phyloP scores from a whole-genome alignment of 2,888 invertebrate genomes.

The Aquatica leii region DNA sequence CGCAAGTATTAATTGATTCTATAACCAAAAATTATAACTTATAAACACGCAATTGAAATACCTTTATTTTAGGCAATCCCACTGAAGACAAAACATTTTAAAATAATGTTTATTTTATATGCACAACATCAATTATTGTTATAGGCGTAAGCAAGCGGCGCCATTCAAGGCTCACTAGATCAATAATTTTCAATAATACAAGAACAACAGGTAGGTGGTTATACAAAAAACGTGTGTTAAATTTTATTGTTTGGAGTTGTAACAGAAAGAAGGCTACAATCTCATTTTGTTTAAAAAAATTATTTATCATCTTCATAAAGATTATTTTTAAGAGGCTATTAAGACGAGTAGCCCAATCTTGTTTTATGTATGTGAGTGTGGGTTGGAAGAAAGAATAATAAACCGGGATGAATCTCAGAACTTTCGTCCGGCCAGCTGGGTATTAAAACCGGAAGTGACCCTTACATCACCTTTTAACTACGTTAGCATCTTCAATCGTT shows the following conservation, averaged over 20 bases:
- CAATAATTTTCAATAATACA: conserved; percentile 45
- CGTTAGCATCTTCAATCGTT: conserved; percentile 1
- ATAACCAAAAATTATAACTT: neutral
- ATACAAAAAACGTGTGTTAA: conserved; percentile 26
- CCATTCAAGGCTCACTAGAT: conserved; percentile 51
- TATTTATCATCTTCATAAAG: conserved; percentile 16
- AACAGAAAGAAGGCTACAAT: conserved; percentile 1
- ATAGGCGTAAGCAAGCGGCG: conserved; percentile 50
- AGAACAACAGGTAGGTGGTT: conserved; percentile 43
- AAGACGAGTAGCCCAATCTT: conserved; percentile 31
- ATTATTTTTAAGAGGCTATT: conserved; percentile 23
- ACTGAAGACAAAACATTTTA: neutral
- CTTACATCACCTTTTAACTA: conserved; percentile 12
- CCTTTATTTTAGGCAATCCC: neutral
- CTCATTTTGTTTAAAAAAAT: neutral
- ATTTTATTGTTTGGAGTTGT: conserved; percentile 16
- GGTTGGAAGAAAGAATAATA: conserved; percentile 25
- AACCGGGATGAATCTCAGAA: conserved; percentile 31
- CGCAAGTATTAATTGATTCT: conserved; percentile 9
- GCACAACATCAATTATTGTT: conserved; percentile 35
- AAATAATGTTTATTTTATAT: conserved; percentile 3
- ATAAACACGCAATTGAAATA: conserved; percentile 9
- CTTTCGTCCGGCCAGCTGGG: conserved; percentile 41
- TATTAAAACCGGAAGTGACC: conserved; percentile 12
- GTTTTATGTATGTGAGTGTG: conserved; percentile 22